These are phyloP conservation scores for Holocentrus rufus DNA, from an alignment of 2,797 vertebrate genomes.

Conservation along the genomic window DNA sequence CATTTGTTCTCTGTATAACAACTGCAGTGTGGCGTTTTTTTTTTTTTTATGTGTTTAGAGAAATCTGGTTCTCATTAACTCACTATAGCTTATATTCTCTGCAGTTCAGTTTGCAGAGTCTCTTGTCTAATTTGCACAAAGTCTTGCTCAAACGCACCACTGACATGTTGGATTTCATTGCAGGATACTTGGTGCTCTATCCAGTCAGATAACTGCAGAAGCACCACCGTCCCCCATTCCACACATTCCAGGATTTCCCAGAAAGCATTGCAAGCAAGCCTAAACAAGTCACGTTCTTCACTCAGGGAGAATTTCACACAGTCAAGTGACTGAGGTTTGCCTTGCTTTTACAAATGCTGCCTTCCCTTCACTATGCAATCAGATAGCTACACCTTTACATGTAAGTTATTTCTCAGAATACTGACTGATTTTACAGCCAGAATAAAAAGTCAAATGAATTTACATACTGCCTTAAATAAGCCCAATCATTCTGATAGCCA, in stretches of 20 bases:
- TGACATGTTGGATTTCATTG: slow-evolving; percentile 75
- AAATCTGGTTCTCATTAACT: slow-evolving; percentile 59
- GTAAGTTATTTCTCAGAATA: background rate
- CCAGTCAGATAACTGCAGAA: slow-evolving; percentile 80
- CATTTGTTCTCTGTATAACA: slow-evolving; percentile 26
- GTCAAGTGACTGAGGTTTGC: slow-evolving; percentile 78
- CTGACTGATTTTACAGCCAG: background rate
- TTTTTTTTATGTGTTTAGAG: slow-evolving; percentile 39
- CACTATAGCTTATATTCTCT: slow-evolving; percentile 47
- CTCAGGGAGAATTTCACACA: slow-evolving; percentile 85
- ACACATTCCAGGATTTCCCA: slow-evolving; percentile 91
- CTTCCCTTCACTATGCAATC: slow-evolving; percentile 40
- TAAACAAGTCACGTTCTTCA: slow-evolving; percentile 89
- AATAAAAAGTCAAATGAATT: background rate
- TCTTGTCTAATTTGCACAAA: slow-evolving; percentile 48
- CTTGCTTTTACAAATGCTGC: slow-evolving; percentile 69
- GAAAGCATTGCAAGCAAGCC: slow-evolving; percentile 91
- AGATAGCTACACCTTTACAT: slow-evolving; percentile 45
- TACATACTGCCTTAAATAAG: slow-evolving; percentile 1
- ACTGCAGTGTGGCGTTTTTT: slow-evolving; percentile 20
- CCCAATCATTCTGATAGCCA: background rate
- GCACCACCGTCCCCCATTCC: slow-evolving; percentile 86
- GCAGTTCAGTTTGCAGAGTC: slow-evolving; percentile 36
- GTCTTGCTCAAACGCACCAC: slow-evolving; percentile 55
- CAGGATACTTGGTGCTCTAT: slow-evolving; percentile 71